Evolutionary conservation across 2,113 vertebrate species (phyloP), one percentile per base, ranked within the genome.

Genomic region (Heterochromis multidens): DNA sequence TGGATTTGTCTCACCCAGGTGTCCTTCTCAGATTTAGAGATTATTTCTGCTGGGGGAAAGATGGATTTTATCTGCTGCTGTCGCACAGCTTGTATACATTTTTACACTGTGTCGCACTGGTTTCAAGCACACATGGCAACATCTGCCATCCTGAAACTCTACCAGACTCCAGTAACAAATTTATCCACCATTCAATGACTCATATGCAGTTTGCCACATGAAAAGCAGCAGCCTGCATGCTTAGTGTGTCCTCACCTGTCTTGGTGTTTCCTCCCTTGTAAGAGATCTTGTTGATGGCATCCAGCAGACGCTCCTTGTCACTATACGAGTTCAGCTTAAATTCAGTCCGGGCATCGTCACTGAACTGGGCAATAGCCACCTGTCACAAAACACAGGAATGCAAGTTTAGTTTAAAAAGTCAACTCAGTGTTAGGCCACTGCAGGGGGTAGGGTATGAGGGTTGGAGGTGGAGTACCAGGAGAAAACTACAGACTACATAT

Each of bases 181-280:
- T 21, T 10, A 25, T 52, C 10, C 43, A 72, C 9, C 5, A 0
- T 52, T 21, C 43, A 2, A 27, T 13, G 67, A 72, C 25, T 72
- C 43, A 29, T 4, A 11, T 10, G 0, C 43, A 49, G 11, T 2
- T 21, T 72, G 27, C 19, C 25, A 52, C 25, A 74, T n/a, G 67
- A 74, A n/a, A 52, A 52, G 25, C 67, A 31, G 77, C 65, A 0
- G 52, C 4, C 12, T 17, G 13, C 40, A 16, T 3, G 49, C 19
- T 56, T 57, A 0, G 57, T n/a, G 1, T 23, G 6, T 17, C n/a
- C 89, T 78, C 89, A 96, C 99, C 99, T 94, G 98, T 99, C 96
- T 98, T 99, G 63, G 98, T 99, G 92, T 99, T 99, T 86, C 99
- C 99, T 89, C 98, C 99, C 96, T 99, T 99, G 95, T 99, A 99